Evolutionary conservation across 2,888 invertebrate species (phyloP).

Genomic region (Drosophila austrosaltans): DNA sequence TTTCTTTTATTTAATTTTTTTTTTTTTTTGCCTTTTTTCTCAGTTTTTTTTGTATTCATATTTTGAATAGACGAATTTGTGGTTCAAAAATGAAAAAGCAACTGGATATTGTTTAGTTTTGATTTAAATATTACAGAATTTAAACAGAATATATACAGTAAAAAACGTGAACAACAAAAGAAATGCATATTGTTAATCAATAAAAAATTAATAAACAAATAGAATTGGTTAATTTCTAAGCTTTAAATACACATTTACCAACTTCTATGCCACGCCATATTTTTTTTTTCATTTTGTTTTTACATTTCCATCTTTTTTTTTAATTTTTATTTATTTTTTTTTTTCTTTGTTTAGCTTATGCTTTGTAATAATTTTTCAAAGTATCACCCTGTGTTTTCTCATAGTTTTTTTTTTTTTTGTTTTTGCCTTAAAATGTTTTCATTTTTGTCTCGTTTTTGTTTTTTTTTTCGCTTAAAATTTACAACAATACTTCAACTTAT

Average conservation of each 20-base stretch:
- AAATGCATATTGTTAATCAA: constrained; percentile 6
- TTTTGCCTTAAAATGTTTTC: constrained; percentile 51
- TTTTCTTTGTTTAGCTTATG: constrained; percentile 68
- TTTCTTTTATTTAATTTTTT: constrained; percentile 56
- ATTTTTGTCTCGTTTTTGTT: constrained; percentile 47
- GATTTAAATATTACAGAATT: constrained; percentile 27
- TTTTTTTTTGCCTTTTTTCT: constrained; percentile 44
- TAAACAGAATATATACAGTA: constrained; percentile 46
- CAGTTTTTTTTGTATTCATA: constrained; percentile 36
- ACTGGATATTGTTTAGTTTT: constrained; percentile 37
- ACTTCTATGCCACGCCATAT: constrained; percentile 55
- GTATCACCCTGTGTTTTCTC: constrained; percentile 83
- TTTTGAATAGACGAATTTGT: constrained; percentile 45
- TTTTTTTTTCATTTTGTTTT: constrained; percentile 51
- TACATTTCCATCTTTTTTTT: constrained; percentile 48
- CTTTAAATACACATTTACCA: constrained; percentile 77
- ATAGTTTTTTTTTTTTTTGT: constrained; percentile 66
- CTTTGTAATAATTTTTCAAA: constrained; percentile 75
- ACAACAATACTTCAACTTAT: constrained; percentile 78
- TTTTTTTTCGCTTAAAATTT: constrained; percentile 67
- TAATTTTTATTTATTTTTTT: constrained; percentile 42
- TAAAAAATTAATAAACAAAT: constrained; percentile 26
- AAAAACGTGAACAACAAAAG: constrained; percentile 32
- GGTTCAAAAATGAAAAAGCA: constrained; percentile 26
- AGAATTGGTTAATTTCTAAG: constrained; percentile 42